Evolutionary conservation across 2,797 vertebrate genomes (phyloP), one percentile per base, ranked within the genome.

Genomic region (Hydrocynus forskahlii): DNA sequence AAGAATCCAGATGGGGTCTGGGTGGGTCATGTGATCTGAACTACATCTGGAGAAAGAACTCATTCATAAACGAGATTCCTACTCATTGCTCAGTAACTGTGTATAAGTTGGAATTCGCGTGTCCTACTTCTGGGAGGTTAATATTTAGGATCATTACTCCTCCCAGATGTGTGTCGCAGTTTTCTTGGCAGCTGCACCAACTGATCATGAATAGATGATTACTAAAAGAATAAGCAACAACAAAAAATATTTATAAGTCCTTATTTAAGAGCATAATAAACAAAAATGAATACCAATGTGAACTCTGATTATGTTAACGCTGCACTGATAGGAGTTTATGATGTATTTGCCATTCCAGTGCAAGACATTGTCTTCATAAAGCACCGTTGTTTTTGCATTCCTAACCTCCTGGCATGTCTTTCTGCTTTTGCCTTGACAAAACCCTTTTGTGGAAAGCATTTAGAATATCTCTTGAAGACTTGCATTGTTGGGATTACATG

Each of bases 11-110:
- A 8, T 48, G 10, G 16, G 68, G 68, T 25, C 45, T 12, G 12
- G 21, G 16, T 35, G 25, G 68, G 25, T 72, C 70, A 72, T 55
- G 50, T 72, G 70, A 55, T 72, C 29, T 14, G 9, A 55, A 72
- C 50, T 72, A 12, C 70, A 19, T 54, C 50, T 72, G 16, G 70
- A 55, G 70, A 72, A 72, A 35, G 70, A n/a, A 72, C 8, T n/a
- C 69, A 54, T 72, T 72, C 50, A 72, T 72, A 72, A 72, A 25
- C 17, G 50, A 35, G 1, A 1, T 38, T 55, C 25, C 25, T 54
- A 13, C 48, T 54, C 69, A 48, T 17, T 10, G 14, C 25, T 69
- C 66, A 25, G 45, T 50, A 52, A 10, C 38, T 72, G 50, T 38
- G 7, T 71, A 6, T 70, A n/a, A 5, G 23, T 0, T 35, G 10